Evolutionary conservation across 2,113 vertebrate species (phyloP).

Genomic region (Syngnathus floridae): DNA sequence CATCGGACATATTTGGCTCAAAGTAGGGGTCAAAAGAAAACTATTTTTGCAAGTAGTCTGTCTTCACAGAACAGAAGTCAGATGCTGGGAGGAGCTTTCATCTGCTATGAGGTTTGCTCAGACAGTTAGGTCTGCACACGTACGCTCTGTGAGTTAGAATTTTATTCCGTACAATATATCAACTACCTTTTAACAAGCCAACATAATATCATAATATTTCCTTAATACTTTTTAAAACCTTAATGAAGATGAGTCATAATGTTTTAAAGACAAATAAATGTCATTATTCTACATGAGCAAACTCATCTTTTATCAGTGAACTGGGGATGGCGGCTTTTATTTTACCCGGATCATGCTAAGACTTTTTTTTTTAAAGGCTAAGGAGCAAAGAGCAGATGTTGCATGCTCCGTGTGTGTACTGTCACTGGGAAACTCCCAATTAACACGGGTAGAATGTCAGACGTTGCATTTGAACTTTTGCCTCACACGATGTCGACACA

Average conservation of each 20-base stretch:
- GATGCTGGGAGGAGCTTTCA: conserved; percentile 2
- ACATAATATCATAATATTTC: not conserved
- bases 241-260: not conserved
- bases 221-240: not conserved
- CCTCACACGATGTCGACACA: conserved; percentile 26
- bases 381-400: not conserved
- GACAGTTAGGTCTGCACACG: not conserved
- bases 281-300: not conserved
- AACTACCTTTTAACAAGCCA: not conserved
- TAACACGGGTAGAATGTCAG: conserved; percentile 37
- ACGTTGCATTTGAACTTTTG: conserved; percentile 33
- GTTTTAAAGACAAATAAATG: too few relatives aligned
- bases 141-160: not conserved
- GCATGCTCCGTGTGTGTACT: not conserved
- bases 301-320: not conserved
- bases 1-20: conserved; percentile 4
- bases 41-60: not conserved
- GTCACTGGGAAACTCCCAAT: conserved; percentile 38
- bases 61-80: conserved; percentile 1
- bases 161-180: not conserved
- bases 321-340: not conserved
- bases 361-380: not conserved
- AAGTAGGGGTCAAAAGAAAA: conserved; percentile 10
- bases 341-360: not conserved
- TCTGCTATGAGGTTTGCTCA: not conserved